Base-by-base conservation (phyloP, 2,113 vertebrate species). In the Sinocyclocheilus grahami region DNA sequence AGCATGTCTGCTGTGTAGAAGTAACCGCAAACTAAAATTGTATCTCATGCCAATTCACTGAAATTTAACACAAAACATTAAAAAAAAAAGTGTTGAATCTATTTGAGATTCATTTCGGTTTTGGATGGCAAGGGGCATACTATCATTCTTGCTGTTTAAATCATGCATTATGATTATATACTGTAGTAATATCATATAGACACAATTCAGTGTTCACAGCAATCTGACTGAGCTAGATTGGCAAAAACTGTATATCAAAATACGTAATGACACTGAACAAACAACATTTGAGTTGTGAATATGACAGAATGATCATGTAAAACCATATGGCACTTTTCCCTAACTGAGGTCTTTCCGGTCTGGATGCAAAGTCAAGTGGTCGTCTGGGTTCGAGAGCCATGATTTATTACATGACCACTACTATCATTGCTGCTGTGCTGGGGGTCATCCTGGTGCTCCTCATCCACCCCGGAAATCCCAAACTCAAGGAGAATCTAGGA, bases 391-490 rank as follows among this genome's bases (percentile, higher is more conserved):
- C 98, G 3, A 96, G 98, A 93, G 98, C 98, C 84, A 99, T 99
- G 97, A 91, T 99, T 13, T 99, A 99, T 92, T 99, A 99, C 90
- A 99, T 99, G 98, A 87, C 93, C 80, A 99, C 98, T 11, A 99
- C 98, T 65, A 89, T 99, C 87, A 99, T 99, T 22, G 98, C 98
- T 27, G 98, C 98, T 0, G 86, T 99, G 80, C 92, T 99, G 90
- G 98, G 98, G 1, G 98, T 99, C 88, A 98, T 99, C 93, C 93
- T 99, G 89, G 98, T 99, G 86, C 91, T 99, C 93, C 93, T 96
- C 87, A 99, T 99, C 87, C 98, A 99, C 88, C 98, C 98, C 3
- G 98, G 98, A 33, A 97, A 99, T 87, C 98, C 98, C 0, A 99
- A 98, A 92, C 96, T 99, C 86, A 99, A 96, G 93, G 96, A 97